Conservation (phyloP, 2,888 invertebrate genomes). For the Eilema sororculum region DNA sequence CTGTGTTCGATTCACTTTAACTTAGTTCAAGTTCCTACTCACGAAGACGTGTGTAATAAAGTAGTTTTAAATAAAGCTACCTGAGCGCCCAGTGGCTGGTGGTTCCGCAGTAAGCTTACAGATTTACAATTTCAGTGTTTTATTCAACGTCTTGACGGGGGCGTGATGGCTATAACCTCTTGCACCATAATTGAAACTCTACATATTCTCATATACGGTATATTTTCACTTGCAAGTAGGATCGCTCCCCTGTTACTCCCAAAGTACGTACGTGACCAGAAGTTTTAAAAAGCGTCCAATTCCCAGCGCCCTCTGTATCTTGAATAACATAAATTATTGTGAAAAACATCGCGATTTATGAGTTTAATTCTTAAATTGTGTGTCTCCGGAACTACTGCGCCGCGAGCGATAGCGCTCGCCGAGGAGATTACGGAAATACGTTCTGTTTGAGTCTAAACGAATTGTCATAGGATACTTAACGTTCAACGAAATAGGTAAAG, state of each 20-base stretch:
- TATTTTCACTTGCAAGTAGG: slow-evolving; percentile 41
- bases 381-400: slow-evolving; percentile 30
- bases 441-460: slow-evolving; percentile 11
- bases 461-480: slow-evolving; percentile 3
- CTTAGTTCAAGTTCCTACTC: background rate
- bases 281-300: slow-evolving; percentile 46
- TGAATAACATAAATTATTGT: slow-evolving; percentile 46
- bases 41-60: background rate
- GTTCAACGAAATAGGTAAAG: background rate
- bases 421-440: slow-evolving; percentile 12
- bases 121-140: slow-evolving; percentile 49
- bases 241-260: slow-evolving; percentile 36
- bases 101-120: slow-evolving; percentile 37
- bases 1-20: too few species aligned
- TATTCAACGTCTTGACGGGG: slow-evolving; percentile 43
- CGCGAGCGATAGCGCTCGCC: slow-evolving; percentile 28
- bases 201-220: slow-evolving; percentile 34
- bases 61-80: background rate
- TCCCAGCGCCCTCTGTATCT: slow-evolving; percentile 37
- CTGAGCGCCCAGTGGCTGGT: slow-evolving; percentile 35
- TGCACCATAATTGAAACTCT: slow-evolving; percentile 37
- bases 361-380: slow-evolving; percentile 43
- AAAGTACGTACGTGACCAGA: slow-evolving; percentile 56
- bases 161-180: slow-evolving; percentile 9
- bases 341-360: slow-evolving; percentile 42